These are phyloP conservation scores for Erethizon dorsatum DNA, from an alignment of 2,797 vertebrate genomes.

Conservation along the genomic window DNA sequence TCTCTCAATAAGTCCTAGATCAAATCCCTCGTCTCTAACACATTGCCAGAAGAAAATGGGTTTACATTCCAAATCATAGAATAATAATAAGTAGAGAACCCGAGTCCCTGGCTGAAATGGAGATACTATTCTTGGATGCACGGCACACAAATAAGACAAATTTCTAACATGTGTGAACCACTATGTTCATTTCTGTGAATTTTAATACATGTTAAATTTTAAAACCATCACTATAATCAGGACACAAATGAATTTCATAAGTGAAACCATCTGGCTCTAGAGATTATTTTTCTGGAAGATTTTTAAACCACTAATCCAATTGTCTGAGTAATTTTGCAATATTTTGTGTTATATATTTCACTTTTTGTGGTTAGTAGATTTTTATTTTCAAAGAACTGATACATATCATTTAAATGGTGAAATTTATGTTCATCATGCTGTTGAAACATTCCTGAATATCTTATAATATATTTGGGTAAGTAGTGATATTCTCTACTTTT, in stretches of 20 bases:
- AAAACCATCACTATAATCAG: not conserved
- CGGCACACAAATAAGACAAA: not conserved
- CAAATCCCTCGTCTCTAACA: not conserved
- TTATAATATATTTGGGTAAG: not conserved
- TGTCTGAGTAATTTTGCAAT: not conserved
- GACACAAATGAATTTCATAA: not conserved
- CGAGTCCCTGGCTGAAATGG: not conserved
- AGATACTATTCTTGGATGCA: not conserved
- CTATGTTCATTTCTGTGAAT: not conserved
- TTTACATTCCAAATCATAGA: not conserved
- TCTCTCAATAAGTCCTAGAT: not conserved
- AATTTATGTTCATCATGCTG: not conserved
- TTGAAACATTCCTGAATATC: not conserved
- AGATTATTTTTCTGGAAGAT: not conserved
- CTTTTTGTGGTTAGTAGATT: not conserved
- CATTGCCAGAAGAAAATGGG: not conserved
- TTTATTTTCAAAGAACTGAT: not conserved
- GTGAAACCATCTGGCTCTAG: not conserved
- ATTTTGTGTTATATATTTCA: not conserved
- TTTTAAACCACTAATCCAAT: not conserved
- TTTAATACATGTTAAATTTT: not conserved
- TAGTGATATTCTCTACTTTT: not conserved
- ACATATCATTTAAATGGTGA: not conserved
- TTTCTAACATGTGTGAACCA: not conserved
- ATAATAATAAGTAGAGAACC: not conserved